Evolutionary conservation across 1,140 invertebrate genomes (phyloP), one percentile per base, ranked within the genome.

Genomic region (Tenebrio molitor): DNA sequence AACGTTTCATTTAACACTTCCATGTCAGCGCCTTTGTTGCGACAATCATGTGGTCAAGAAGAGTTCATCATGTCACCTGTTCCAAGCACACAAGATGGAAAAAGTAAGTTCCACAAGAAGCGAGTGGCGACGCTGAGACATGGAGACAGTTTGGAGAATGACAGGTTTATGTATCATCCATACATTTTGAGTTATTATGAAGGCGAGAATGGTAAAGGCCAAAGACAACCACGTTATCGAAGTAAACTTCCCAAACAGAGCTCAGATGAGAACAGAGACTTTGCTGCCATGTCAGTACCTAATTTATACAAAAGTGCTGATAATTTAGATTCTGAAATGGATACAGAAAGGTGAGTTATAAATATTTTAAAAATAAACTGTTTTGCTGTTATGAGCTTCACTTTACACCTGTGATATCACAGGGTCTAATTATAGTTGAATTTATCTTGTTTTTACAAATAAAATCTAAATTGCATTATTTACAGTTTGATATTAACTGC

Each of bases 251-350:
- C 3, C 3, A 58, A 14, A 58, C 21, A n/a, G 0, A 58, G 6
- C 29, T 25, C 23, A n/a, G 12, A 14, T 29, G 50, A 58, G n/a
- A 58, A 58, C 1, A 4, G 7, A 10, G 81, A 82, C 74, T 74
- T 82, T 12, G 58, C 70, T 62, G 81, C 81, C 33, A 82, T 82
- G 80, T 82, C 81, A 19, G 73, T 79, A 15, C 41, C 76, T 6
- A 81, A 76, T 77, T 70, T 81, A 10, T 79, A 79, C 53, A 41
- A 80, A 42, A 81, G 74, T 69, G 78, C 65, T 21, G 78, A 80
- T 33, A 72, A 79, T 70, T 72, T 81, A 23, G 80, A 81, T 25
- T 50, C 36, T 10, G 73, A 76, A 65, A 79, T 82, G 76, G 74
- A 82, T 74, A 80, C 79, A 6, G 63, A 72, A 14, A 77, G 69